A percentile compares a stretch with the other conserved stretches of the same genome.
phyloP scores from a whole-genome alignment of 1,140 invertebrate species.

The Drosophila melanica region DNA sequence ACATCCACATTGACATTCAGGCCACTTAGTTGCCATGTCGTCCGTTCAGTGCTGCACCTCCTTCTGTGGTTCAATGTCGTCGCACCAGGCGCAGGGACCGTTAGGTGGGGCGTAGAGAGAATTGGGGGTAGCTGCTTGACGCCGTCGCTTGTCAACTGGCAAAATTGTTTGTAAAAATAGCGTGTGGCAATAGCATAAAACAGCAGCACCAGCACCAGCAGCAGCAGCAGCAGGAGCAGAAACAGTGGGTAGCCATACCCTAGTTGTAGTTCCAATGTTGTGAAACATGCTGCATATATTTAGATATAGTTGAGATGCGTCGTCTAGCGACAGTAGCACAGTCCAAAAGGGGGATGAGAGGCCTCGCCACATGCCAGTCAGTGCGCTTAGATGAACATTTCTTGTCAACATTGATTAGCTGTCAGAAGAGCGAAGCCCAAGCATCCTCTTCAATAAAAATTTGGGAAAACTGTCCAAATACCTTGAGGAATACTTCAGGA shows the following conservation, averaged over 20 bases:
- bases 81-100: conserved; percentile 5
- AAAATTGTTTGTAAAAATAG: conserved; percentile 82
- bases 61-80: conserved; percentile 69
- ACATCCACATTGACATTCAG: conserved; percentile 48
- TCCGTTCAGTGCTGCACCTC: conserved; percentile 32
- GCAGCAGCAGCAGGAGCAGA: conserved; percentile 5
- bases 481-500: not conserved
- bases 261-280: conserved; percentile 49
- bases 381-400: conserved; percentile 27
- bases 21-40: conserved; percentile 78
- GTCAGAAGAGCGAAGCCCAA: conserved; percentile 12
- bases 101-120: not conserved
- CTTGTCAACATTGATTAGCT: conserved; percentile 27
- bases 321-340: conserved; percentile 56
- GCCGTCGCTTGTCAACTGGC: conserved; percentile 75
- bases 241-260: conserved; percentile 22
- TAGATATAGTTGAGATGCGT: conserved; percentile 68
- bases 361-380: not conserved
- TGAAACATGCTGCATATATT: conserved; percentile 73
- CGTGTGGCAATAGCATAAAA: conserved; percentile 76
- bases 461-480: not conserved
- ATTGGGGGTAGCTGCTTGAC: conserved; percentile 29
- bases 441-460: not conserved
- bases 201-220: conserved; percentile 15
- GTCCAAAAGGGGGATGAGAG: not conserved